Evolutionary conservation across 2,113 vertebrate species (phyloP), one percentile per base, ranked within the genome.

Genomic region (Parotia lawesii): DNA sequence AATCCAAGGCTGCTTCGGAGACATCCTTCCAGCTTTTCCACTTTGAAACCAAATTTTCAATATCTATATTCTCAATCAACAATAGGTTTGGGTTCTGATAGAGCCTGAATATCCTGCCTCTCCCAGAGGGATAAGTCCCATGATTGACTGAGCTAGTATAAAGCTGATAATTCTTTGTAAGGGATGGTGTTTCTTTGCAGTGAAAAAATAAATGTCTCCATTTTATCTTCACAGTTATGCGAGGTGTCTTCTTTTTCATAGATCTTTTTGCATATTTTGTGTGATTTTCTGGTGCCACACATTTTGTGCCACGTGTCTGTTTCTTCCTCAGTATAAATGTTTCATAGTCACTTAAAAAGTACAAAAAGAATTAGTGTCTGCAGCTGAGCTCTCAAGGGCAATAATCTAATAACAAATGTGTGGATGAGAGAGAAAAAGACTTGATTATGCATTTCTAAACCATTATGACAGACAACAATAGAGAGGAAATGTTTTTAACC

Each of bases 381-480:
- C 35, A 94, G 83, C 51, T 89, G 83, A 95, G 60, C 48, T 94
- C 83, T 92, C 80, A 94, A 92, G 86, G 72, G 57, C 76, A 93
- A 53, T 78, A 86, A 93, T 67, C 45, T 84, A 80, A 90, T 84
- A 93, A 90, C 33, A 77, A 92, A 84, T 80, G 65, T 74, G 57
- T 74, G 61, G 60, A 77, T 89, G 61, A 90, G 72, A 64, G 56
- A 77, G 70, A 91, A 93, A 76, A 79, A 90, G 60, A 57, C 72
- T 96, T 81, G 79, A 80, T 90, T 92, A 77, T 90, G 83, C 44
- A 48, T 96, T 95, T 95, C 65, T 72, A 94, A 93, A 72, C 65
- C 83, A 85, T 95, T 92, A 75, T 64, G 79, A 84, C 73, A 92
- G 73, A 81, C 28, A 89, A 88, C 82, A 95, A 75, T 53, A 73